Base-by-base conservation (phyloP, 2,888 invertebrate genomes). In the Myopa testacea region DNA sequence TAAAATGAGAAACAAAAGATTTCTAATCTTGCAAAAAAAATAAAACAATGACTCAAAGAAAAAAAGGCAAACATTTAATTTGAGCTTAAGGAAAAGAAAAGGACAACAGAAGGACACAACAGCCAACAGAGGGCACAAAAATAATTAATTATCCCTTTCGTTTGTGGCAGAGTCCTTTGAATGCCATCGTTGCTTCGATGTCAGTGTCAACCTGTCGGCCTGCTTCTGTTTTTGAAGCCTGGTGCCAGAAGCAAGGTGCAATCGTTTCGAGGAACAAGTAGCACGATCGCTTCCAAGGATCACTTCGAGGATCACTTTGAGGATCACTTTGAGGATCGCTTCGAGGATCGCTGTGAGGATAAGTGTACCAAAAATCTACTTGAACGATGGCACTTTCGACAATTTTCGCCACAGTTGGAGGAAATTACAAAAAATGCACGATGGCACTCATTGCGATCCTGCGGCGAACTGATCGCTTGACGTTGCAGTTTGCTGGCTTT, bases 1-100 rank as follows among this genome's bases (percentile, higher is more conserved):
- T 19, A 37, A 45, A 58, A 70, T 40, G 62, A n/a, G 40, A 69
- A 76, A 60, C 26, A 76, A 76, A 76, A 34, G 19, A n/a, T 65
- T 63, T 67, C 55, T 5, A 67, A 38, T 69, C 14, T 34, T 6
- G 38, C 45, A n/a, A 50, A 73, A 63, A 37, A 38, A 63, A 73
- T 26, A 12, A 45, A 16, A 38, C 37, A 19, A 26, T 45, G 63
- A 26, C 26, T 38, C 1, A 65, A 37, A 65, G 4, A 65, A 26
- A 38, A 65, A 65, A 65, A 65, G 65, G 65, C 65, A 65, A 65
- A 65, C 65, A 65, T 65, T 65, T 65, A 65, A 38, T 34, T 37
- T 6, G 12, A 38, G 19, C 63, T 63, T 73, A 45, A 70, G 50
- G 70, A 37, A 12, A 26, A 55, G 34, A 37, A 34, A 34, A 16